Conservation (phyloP, 2,888 invertebrate species). For the Drosophila phalerata region DNA sequence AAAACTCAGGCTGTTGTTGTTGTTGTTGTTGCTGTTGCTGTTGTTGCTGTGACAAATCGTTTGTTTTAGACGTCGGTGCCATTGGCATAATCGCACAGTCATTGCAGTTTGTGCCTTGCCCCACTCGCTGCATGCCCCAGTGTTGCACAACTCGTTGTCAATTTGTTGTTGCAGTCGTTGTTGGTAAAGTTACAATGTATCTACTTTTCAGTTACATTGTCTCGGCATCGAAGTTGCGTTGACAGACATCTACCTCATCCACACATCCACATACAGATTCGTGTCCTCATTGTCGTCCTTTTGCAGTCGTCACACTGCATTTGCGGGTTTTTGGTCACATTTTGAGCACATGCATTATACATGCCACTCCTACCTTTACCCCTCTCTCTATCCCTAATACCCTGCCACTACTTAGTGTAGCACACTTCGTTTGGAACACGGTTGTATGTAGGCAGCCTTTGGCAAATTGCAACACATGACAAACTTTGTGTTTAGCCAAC, state of each 20-base stretch:
- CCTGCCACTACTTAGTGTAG: neutral
- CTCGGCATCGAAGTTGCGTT: conserved; percentile 78
- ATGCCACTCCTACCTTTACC: conserved; percentile 39
- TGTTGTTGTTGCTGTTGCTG: conserved; percentile 32
- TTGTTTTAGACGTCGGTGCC: conserved; percentile 76
- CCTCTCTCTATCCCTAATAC: neutral
- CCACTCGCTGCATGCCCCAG: conserved; percentile 26
- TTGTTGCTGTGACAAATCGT: conserved; percentile 78
- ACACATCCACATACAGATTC: neutral
- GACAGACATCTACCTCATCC: conserved; percentile 65
- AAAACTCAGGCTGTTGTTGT: conserved; percentile 62
- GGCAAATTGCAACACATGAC: conserved; percentile 72
- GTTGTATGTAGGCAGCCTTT: conserved; percentile 46
- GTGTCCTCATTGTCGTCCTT: conserved; percentile 32
- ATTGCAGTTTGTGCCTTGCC: conserved; percentile 61
- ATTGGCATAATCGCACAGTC: conserved; percentile 80
- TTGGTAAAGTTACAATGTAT: conserved; percentile 68
- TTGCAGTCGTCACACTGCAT: conserved; percentile 58
- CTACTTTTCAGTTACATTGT: conserved; percentile 79
- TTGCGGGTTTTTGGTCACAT: conserved; percentile 70
- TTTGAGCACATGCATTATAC: conserved; percentile 74
- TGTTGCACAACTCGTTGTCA: conserved; percentile 57
- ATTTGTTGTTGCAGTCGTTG: conserved; percentile 27
- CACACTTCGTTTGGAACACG: conserved; percentile 7
- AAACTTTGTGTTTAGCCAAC: conserved; percentile 77